These are phyloP conservation scores for Saccopteryx bilineata DNA, from an alignment of 2,113 vertebrate species.

Conservation along the genomic window DNA sequence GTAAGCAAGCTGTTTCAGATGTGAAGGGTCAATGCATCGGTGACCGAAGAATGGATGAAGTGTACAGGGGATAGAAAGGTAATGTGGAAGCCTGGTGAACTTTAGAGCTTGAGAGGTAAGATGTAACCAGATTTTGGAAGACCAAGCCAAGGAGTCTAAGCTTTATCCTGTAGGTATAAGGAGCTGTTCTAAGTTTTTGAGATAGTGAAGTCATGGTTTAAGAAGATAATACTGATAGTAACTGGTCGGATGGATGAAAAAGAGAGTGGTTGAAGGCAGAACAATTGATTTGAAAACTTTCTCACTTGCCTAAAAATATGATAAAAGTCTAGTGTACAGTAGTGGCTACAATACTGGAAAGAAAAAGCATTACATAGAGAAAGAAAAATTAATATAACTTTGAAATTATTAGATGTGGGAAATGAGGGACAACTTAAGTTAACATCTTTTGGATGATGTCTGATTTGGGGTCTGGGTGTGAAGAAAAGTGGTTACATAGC, in stretches of 20 bases:
- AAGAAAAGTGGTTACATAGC: neutral
- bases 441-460: neutral
- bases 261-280: neutral
- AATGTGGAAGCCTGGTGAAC: neutral
- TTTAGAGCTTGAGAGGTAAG: neutral
- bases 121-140: conserved; percentile 43
- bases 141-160: neutral
- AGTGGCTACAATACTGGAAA: neutral
- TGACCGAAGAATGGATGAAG: neutral
- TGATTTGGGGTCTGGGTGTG: neutral
- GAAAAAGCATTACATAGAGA: neutral
- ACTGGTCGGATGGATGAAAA: neutral
- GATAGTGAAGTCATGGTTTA: neutral
- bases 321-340: neutral
- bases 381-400: neutral
- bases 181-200: conserved; percentile 45
- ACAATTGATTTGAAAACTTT: conserved; percentile 5
- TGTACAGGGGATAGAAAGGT: neutral
- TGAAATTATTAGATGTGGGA: neutral
- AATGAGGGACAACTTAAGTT: neutral
- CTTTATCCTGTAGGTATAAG: neutral
- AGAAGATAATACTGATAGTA: neutral
- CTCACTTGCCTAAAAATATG: neutral
- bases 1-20: neutral
- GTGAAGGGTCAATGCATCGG: neutral